These are phyloP conservation scores for Hylyphantes graminicola DNA, from an alignment of 1,140 invertebrate genomes.

Conservation along the genomic window DNA sequence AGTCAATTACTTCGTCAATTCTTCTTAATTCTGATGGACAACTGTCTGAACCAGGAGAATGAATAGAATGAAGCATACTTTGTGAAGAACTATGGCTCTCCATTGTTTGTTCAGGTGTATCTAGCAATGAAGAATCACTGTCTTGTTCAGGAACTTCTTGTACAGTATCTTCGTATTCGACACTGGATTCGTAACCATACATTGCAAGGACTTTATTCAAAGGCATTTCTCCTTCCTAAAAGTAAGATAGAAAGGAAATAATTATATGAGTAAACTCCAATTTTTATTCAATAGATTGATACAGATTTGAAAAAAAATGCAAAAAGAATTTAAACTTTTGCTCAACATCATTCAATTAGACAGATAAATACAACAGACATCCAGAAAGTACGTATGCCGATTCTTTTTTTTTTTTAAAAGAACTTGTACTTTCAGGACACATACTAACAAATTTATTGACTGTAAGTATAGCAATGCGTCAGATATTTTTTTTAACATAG, in stretches of 20 bases:
- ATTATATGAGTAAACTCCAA: not conserved
- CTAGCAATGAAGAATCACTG: constrained; percentile 45
- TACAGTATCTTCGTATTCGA: constrained; percentile 28
- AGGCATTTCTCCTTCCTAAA: constrained; percentile 84
- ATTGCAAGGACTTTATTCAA: constrained; percentile 89
- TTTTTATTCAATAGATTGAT: not conserved
- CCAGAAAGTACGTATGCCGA: no score
- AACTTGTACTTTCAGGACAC: no score
- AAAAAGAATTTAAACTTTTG: no score
- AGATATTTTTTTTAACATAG: no score
- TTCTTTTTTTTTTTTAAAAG: no score
- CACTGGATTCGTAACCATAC: constrained; percentile 77
- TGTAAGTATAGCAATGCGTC: no score
- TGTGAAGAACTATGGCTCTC: constrained; percentile 43
- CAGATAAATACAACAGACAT: no score
- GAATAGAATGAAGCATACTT: constrained; percentile 6
- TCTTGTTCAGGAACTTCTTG: constrained; percentile 41
- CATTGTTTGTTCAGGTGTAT: constrained; percentile 19
- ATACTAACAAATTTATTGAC: no score
- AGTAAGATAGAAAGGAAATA: constrained; percentile 24
- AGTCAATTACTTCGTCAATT: constrained; percentile 43
- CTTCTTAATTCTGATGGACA: constrained; percentile 8
- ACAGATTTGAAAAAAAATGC: no score
- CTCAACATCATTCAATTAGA: no score
- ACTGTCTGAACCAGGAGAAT: constrained; percentile 19